phyloP scores from a whole-genome alignment of 2,113 vertebrate genomes.

The Cephalopholis sonnerati region DNA sequence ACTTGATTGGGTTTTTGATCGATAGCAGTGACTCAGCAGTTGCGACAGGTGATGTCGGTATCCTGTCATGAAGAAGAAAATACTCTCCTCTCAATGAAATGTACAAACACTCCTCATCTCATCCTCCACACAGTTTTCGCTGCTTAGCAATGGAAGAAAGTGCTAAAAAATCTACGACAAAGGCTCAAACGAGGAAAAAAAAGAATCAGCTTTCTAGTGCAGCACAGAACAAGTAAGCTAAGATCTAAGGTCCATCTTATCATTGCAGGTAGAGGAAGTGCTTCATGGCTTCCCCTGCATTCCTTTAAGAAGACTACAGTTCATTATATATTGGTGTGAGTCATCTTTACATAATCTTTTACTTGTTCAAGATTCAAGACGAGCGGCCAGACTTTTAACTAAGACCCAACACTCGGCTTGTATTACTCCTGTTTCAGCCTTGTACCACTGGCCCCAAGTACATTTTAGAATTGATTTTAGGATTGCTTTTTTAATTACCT shows the following conservation, averaged over 20 bases:
- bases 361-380: not conserved
- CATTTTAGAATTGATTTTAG: constrained; percentile 20
- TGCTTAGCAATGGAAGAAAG: not conserved
- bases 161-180: not conserved
- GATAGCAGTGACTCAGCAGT: constrained; percentile 38
- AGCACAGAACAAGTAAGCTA: too few species aligned
- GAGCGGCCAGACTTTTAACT: not conserved
- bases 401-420: not conserved
- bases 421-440: not conserved
- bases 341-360: constrained; percentile 2
- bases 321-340: not conserved
- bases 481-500: constrained; percentile 29
- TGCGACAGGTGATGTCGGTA: not conserved
- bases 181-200: not conserved
- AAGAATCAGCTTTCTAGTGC: not conserved
- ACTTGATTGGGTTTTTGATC: constrained; percentile 24
- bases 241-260: not conserved
- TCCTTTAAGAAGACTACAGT: not conserved
- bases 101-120: not conserved
- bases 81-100: not conserved
- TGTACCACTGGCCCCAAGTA: not conserved
- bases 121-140: not conserved
- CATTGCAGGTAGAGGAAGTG: not conserved
- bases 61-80: constrained; percentile 23
- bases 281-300: not conserved